phyloP scores from a whole-genome alignment of 2,113 vertebrate genomes.

The Tapirus terrestris region DNA sequence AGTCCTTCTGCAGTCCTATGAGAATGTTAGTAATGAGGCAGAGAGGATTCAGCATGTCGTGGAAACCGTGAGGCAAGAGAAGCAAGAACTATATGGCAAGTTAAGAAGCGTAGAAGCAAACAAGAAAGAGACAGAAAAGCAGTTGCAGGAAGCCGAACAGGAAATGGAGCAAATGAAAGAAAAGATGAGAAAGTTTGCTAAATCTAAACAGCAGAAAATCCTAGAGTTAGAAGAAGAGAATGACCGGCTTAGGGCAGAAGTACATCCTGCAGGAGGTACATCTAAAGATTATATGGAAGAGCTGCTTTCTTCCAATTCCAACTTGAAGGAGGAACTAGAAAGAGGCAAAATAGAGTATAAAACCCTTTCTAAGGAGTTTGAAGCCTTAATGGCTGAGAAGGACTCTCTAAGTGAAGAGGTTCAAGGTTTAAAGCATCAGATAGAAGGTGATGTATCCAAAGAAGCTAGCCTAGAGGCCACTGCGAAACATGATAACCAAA shows the following conservation, averaged over 20 bases:
- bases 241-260: slow-evolving; percentile 89
- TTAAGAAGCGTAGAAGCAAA: slow-evolving; percentile 87
- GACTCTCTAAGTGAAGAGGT: slow-evolving; percentile 80
- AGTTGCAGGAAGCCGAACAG: slow-evolving; percentile 89
- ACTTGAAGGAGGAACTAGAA: slow-evolving; percentile 82
- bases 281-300: slow-evolving; percentile 62
- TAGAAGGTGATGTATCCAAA: slow-evolving; percentile 80
- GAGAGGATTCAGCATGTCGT: slow-evolving; percentile 93
- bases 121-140: slow-evolving; percentile 89
- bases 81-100: slow-evolving; percentile 90
- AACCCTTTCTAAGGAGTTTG: slow-evolving; percentile 80
- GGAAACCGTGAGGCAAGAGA: slow-evolving; percentile 93
- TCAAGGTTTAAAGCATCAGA: slow-evolving; percentile 74
- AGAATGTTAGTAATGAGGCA: slow-evolving; percentile 95
- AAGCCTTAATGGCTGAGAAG: slow-evolving; percentile 82
- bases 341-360: slow-evolving; percentile 68
- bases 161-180: slow-evolving; percentile 94
- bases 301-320: slow-evolving; percentile 65
- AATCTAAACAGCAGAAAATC: slow-evolving; percentile 98
- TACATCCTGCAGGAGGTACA: slow-evolving; percentile 34
- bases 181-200: slow-evolving; percentile 98
- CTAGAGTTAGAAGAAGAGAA: slow-evolving; percentile 97
- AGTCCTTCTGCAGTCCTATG: slow-evolving; percentile 95
- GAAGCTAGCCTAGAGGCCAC: slow-evolving; percentile 70
- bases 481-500: slow-evolving; percentile 60